Base-by-base conservation (phyloP, 2,113 vertebrate genomes). In the Neodon shergylaensis region DNA sequence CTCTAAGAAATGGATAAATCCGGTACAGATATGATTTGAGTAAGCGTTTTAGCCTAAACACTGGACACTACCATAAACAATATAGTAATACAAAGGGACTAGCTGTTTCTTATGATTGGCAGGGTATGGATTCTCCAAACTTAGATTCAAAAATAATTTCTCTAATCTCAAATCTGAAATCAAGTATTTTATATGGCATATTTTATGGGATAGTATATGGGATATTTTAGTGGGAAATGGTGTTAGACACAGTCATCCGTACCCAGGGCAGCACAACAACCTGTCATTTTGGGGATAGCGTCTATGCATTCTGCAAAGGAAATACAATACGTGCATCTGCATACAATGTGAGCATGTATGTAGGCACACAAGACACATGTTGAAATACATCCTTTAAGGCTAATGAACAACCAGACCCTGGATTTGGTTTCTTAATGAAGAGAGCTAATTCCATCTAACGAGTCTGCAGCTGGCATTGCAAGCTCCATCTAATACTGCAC, bases 191-290 rank as follows among this genome's bases (percentile, higher is more conserved):
- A 28, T 85, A 24, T 42, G 54, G 22, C 36, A 44, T 42, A 7
- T 58, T 58, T 58, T 21, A 12, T 61, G 42, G 21, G 13, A 14
- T 42, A 86, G 19, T 58, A 7, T 21, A 12, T 61, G 36, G 26
- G 10, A 19, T 36, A 86, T 74, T 74, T 70, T 24, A 24, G 12
- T 61, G 58, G 42, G 24, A 79, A n/a, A 39, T 36, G 31, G 49
- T 63, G 8, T 61, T 21, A n/a, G 24, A 68, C 44, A 68, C 33
- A 26, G 5, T 21, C 3, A 7, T 65, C 9, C 9, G 7, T 33
- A 16, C 49, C 12, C 1, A 3, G 3, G 16, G 31, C 7, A 11
- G 1, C 31, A 44, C 14, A 33, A 9, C 12, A n/a, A 17, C 19
- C 36, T 39, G 4, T 0, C 14, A 6, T 28, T 21, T 8, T 12